Conservation (phyloP, 1,140 invertebrate species). For the Asbolus verrucosus region DNA sequence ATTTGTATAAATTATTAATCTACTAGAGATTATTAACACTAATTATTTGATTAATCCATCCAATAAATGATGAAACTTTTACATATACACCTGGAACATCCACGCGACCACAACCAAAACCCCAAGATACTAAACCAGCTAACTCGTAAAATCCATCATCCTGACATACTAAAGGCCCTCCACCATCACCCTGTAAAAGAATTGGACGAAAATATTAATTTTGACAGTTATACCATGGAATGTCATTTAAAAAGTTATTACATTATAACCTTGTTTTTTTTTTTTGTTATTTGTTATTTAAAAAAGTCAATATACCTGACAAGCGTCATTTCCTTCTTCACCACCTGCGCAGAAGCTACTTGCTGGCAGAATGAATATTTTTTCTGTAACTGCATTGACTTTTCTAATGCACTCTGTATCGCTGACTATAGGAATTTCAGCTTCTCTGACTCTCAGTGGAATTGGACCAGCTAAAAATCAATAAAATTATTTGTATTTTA, state of each 20-base stretch:
- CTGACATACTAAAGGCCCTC: conserved; percentile 90
- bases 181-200: conserved; percentile 84
- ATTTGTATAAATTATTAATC: conserved; percentile 21
- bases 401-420: conserved; percentile 92
- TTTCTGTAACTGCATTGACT: conserved; percentile 93
- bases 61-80: conserved; percentile 93
- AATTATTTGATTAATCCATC: conserved; percentile 97
- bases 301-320: conserved; percentile 75
- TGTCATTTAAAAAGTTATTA: no score
- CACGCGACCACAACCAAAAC: conserved; percentile 89
- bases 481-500: no score
- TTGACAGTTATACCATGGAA: no score
- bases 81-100: conserved; percentile 95
- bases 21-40: conserved; percentile 88
- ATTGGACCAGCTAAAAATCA: conserved; percentile 84
- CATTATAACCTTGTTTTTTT: no score
- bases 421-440: conserved; percentile 93
- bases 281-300: no score
- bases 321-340: conserved; percentile 92
- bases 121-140: conserved; percentile 91
- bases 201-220: no score
- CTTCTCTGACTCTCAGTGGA: conserved; percentile 87
- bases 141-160: conserved; percentile 94
- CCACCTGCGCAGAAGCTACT: conserved; percentile 94
- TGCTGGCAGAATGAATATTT: conserved; percentile 91